phyloP scores from a whole-genome alignment of 2,888 invertebrate species.

The Eudemis profundana region DNA sequence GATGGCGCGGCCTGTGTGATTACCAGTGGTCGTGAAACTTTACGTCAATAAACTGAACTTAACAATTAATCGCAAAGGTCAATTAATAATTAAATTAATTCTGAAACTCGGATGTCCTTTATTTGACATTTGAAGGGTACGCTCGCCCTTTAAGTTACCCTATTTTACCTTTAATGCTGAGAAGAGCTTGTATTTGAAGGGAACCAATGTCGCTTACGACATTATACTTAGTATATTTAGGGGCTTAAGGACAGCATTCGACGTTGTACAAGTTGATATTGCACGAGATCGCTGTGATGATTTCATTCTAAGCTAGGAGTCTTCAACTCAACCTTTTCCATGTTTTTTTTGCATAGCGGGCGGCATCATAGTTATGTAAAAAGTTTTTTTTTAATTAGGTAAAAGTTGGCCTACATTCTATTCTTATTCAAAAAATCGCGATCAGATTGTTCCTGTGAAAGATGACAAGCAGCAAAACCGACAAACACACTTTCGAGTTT shows the following conservation, averaged over 20 bases:
- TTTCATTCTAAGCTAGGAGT: no score
- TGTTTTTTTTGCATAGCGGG: no score
- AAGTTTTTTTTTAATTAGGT: no score
- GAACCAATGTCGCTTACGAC: background rate
- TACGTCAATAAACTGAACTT: background rate
- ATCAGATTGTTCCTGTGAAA: no score
- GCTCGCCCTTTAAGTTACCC: conserved; percentile 31
- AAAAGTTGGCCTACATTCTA: no score
- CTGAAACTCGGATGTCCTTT: conserved; percentile 7
- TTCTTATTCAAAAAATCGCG: no score
- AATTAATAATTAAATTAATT: conserved; percentile 32
- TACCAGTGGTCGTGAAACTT: conserved; percentile 5
- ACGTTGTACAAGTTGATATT: background rate
- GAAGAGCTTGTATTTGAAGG: background rate
- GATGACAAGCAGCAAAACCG: no score
- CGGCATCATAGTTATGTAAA: no score
- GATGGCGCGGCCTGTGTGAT: no score
- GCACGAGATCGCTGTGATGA: no score
- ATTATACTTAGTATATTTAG: background rate
- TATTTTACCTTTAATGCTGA: background rate
- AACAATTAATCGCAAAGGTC: conserved; percentile 15
- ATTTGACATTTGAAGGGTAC: conserved; percentile 34
- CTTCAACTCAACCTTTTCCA: no score
- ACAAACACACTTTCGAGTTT: no score
- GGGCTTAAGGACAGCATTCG: background rate